These are phyloP conservation scores for Xiphophorus birchmanni DNA, from an alignment of 2,797 vertebrate genomes.

Conservation along the genomic window DNA sequence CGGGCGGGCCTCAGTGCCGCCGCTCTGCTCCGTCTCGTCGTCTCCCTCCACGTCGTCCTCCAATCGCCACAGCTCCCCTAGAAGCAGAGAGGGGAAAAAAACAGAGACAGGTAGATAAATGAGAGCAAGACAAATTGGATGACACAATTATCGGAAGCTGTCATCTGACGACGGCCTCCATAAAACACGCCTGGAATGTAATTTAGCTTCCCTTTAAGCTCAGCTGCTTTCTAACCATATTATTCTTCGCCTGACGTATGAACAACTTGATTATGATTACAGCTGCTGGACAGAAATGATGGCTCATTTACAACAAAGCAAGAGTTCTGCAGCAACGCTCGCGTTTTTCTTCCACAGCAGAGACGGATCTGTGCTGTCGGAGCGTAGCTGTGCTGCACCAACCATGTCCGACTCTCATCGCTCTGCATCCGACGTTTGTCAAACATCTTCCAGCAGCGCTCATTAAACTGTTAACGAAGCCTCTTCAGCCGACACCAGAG, in stretches of 20 bases:
- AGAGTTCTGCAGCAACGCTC: conserved; percentile 2
- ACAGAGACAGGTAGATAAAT: conserved; percentile 4
- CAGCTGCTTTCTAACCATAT: conserved; percentile 38
- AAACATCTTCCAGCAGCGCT: conserved; percentile 13
- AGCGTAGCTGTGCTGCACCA: conserved; percentile 19
- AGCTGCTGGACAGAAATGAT: conserved; percentile 24
- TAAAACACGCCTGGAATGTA: conserved; percentile 36
- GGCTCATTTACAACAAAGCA: conserved; percentile 30
- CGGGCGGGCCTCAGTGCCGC: conserved; percentile 55
- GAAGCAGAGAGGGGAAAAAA: not conserved
- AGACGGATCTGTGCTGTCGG: conserved; percentile 46
- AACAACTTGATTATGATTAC: conserved; percentile 39
- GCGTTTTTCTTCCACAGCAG: conserved; percentile 14
- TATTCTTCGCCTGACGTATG: conserved; percentile 29
- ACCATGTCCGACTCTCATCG: conserved; percentile 40
- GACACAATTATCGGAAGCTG: conserved; percentile 48
- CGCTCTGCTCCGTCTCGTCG: conserved; percentile 42
- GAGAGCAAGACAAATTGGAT: conserved; percentile 18
- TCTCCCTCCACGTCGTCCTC: conserved; percentile 83
- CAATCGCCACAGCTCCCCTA: conserved; percentile 87
- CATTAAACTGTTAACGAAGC: conserved; percentile 10
- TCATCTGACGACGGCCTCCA: conserved; percentile 41
- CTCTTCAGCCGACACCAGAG: conserved; percentile 18
- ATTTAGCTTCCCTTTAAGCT: conserved; percentile 44
- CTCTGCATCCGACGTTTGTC: conserved; percentile 30